A percentile compares a stretch with the other conserved stretches of the same genome.
These are phyloP conservation scores for Perizoma affinitatum DNA, from an alignment of 2,888 invertebrate species.

Conservation along the genomic window DNA sequence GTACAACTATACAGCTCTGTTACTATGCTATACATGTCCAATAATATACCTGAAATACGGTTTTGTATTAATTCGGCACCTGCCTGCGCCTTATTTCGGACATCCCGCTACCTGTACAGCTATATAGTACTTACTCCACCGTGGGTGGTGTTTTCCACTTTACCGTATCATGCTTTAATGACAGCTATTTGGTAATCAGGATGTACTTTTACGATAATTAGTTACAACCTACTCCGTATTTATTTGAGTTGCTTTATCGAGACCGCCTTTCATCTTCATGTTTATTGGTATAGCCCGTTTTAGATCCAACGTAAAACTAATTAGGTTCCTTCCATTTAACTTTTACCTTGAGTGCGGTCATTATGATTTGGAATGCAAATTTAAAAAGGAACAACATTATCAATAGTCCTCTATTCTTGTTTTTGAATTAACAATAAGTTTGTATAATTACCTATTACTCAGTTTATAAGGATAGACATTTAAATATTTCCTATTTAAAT, in stretches of 20 bases:
- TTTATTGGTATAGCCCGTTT: slow-evolving; percentile 71
- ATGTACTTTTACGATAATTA: slow-evolving; percentile 80
- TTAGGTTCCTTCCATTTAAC: slow-evolving; percentile 53
- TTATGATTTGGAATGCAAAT: slow-evolving; percentile 30
- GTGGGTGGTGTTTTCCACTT: slow-evolving; percentile 70
- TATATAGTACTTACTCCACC: slow-evolving; percentile 50
- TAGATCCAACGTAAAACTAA: slow-evolving; percentile 60
- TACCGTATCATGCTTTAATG: slow-evolving; percentile 68
- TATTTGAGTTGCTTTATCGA: slow-evolving; percentile 66
- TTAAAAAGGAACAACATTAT: too few relatives aligned
- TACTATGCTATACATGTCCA: too few relatives aligned
- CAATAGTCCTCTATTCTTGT: too few relatives aligned
- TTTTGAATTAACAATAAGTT: too few relatives aligned
- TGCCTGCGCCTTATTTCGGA: too few relatives aligned
- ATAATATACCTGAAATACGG: too few relatives aligned
- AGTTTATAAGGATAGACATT: too few relatives aligned
- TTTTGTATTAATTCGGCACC: too few relatives aligned
- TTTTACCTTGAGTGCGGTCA: slow-evolving; percentile 49
- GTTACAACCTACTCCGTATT: slow-evolving; percentile 69
- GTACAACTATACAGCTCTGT: too few relatives aligned
- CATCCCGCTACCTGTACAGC: too few relatives aligned
- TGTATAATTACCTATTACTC: too few relatives aligned
- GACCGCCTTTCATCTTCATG: slow-evolving; percentile 72
- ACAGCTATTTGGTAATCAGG: slow-evolving; percentile 77
- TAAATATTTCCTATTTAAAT: too few relatives aligned